A percentile compares a stretch with the other conserved stretches of the same genome.
Conservation (phyloP, 1,140 invertebrate species). For the Brachionus angularis region DNA sequence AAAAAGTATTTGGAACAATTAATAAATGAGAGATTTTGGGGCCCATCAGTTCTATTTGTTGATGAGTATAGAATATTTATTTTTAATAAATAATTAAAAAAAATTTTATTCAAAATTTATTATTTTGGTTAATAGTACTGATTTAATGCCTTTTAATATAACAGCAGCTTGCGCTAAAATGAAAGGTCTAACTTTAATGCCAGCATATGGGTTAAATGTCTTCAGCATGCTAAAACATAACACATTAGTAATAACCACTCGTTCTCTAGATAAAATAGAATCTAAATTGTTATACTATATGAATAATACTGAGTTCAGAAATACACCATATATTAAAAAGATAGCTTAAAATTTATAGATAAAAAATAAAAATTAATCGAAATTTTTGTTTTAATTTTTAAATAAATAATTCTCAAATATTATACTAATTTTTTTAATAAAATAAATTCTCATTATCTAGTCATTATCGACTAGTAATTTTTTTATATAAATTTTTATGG, state of each 20-base stretch:
- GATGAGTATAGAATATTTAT: conserved; percentile 63
- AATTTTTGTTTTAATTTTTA: too few relatives aligned
- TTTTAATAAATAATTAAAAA: conserved; percentile 60
- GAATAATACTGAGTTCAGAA: conserved; percentile 30
- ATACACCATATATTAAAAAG: conserved; percentile 34
- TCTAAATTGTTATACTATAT: conserved; percentile 18
- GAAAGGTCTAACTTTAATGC: conserved; percentile 86
- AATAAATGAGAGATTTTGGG: conserved; percentile 80
- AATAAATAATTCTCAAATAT: not conserved
- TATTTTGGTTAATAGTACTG: conserved; percentile 62
- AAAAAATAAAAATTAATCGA: conserved; percentile 1
- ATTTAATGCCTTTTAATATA: conserved; percentile 81
- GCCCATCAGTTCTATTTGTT: conserved; percentile 86
- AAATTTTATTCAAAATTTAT: too few relatives aligned
- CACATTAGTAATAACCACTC: conserved; percentile 40
- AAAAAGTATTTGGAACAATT: conserved; percentile 70
- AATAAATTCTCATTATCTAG: too few relatives aligned
- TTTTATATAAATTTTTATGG: too few relatives aligned
- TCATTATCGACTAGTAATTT: too few relatives aligned
- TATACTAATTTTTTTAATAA: not conserved
- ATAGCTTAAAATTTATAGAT: not conserved
- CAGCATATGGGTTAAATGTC: conserved; percentile 67
- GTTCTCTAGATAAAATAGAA: conserved; percentile 33
- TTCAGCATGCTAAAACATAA: conserved; percentile 44
- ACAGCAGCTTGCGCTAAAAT: conserved; percentile 70